Conservation (phyloP, 2,888 invertebrate species). For the Portevinia maculata region DNA sequence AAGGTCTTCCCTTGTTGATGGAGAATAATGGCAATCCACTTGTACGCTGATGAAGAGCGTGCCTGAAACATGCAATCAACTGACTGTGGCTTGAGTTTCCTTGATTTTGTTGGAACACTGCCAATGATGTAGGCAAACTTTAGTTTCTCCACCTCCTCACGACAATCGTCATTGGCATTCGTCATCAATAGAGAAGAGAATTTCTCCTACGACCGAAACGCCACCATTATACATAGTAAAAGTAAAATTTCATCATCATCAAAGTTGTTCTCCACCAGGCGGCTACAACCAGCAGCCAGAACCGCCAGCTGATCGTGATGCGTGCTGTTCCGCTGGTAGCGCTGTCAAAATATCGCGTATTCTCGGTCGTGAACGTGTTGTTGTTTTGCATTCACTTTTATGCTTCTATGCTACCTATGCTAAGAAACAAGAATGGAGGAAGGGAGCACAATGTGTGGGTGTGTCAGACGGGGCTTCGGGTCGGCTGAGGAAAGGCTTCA, state of each 20-base stretch:
- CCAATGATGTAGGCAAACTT: slow-evolving; percentile 29
- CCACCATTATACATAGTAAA: slow-evolving; percentile 54
- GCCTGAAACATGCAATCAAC: slow-evolving; percentile 48
- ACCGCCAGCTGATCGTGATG: slow-evolving; percentile 58
- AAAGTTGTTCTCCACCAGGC: slow-evolving; percentile 35
- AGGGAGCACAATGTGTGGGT: slow-evolving; percentile 13
- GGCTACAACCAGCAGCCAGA: slow-evolving; percentile 2
- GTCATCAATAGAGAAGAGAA: slow-evolving; percentile 34
- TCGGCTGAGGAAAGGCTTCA: background rate
- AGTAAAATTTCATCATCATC: slow-evolving; percentile 61
- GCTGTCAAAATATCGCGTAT: slow-evolving; percentile 34
- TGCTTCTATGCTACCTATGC: background rate
- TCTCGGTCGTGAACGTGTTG: background rate
- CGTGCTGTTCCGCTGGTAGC: slow-evolving; percentile 17
- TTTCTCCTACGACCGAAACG: slow-evolving; percentile 11
- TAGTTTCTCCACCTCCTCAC: background rate
- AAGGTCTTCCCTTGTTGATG: slow-evolving; percentile 54
- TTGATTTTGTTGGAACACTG: slow-evolving; percentile 48
- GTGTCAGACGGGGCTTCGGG: slow-evolving; percentile 6
- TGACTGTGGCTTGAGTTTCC: slow-evolving; percentile 41
- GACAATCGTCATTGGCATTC: background rate
- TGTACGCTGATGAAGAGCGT: background rate
- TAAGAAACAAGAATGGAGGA: background rate
- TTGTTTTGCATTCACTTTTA: slow-evolving; percentile 64
- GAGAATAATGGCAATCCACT: background rate